Evolutionary conservation across 2,888 invertebrate species (phyloP), one percentile per base, ranked within the genome.

Genomic region (Blera fallax): DNA sequence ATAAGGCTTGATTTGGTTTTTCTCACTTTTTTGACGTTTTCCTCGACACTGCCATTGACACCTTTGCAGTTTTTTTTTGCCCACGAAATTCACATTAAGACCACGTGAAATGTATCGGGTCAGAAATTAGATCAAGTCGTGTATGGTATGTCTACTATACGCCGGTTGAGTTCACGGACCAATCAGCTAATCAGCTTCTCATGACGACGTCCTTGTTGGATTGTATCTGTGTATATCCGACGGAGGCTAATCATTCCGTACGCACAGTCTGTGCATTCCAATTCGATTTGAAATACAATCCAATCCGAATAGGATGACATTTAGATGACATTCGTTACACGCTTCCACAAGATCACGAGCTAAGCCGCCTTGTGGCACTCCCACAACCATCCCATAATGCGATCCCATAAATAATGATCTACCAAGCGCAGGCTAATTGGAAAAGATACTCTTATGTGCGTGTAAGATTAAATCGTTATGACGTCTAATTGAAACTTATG

Each of bases 1-100:
- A 29, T 37, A 50, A 11, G 69, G 62, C 21, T 64, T 58, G 43
- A 48, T 18, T 29, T 10, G 11, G 11, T 70, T 64, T 64, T 34
- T 50, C 7, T 72, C 37, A 32, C 34, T 14, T 34, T 21, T n/a
- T 10, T 43, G 50, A 21, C 52, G 34, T 62, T 79, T 64, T 52
- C 69, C 69, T 84, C 74, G 69, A 74, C 74, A 70, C 80, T 76
- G 74, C 70, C 80, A 84, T 76, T 84, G 84, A 84, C 80, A 80
- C 64, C 74, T 74, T 80, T 76, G 45, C 56, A 37, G 43, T 48
- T 8, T 40, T n/a, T 2, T 18, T 52, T 54, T 58, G 32, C 50
- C 56, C 50, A 67, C 37, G 45, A 54, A 72, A 45, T 24, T 60
- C 34, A 16, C 37, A 43, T 69, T 48, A 65, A 40, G 43, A 60